Conservation (phyloP, 1,140 invertebrate genomes). For the Lepidotrigona ventralis region DNA sequence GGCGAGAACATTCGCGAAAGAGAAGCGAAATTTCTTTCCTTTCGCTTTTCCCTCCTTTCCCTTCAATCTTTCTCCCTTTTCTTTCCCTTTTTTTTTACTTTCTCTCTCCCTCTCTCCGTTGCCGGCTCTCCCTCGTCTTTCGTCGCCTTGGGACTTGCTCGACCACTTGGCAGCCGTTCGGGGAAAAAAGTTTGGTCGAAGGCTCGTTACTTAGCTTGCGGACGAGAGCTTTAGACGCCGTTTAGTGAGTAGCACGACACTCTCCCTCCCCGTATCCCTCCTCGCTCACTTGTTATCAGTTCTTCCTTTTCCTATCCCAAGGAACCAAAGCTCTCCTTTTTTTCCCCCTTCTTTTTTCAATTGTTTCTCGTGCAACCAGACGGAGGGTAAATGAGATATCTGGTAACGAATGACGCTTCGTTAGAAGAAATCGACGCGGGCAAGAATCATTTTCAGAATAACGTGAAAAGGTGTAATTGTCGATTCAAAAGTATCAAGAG, state of each 20-base stretch:
- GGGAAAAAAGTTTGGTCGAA: constrained; percentile 69
- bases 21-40: constrained; percentile 45
- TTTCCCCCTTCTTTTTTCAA: neutral
- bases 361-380: constrained; percentile 24
- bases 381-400: constrained; percentile 38
- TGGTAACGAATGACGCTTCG: constrained; percentile 49
- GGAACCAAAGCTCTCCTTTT: too few relatives aligned
- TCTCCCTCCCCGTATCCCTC: constrained; percentile 42
- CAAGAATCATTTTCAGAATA: neutral
- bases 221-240: constrained; percentile 69
- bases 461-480: too few relatives aligned
- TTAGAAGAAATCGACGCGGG: constrained; percentile 31
- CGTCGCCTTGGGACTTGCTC: constrained; percentile 47
- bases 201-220: constrained; percentile 72
- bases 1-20: constrained; percentile 59
- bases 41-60: neutral
- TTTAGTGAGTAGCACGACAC: constrained; percentile 61
- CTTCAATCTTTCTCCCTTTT: too few relatives aligned
- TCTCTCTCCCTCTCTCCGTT: constrained; percentile 28
- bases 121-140: constrained; percentile 30
- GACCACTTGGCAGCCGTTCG: constrained; percentile 72
- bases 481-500: too few relatives aligned
- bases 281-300: constrained; percentile 36
- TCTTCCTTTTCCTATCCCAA: constrained; percentile 24
- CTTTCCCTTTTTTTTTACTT: neutral